A percentile compares a stretch with the other conserved stretches of the same genome.
Evolutionary conservation across 2,797 vertebrate species (phyloP).

Genomic region (Channa striata): DNA sequence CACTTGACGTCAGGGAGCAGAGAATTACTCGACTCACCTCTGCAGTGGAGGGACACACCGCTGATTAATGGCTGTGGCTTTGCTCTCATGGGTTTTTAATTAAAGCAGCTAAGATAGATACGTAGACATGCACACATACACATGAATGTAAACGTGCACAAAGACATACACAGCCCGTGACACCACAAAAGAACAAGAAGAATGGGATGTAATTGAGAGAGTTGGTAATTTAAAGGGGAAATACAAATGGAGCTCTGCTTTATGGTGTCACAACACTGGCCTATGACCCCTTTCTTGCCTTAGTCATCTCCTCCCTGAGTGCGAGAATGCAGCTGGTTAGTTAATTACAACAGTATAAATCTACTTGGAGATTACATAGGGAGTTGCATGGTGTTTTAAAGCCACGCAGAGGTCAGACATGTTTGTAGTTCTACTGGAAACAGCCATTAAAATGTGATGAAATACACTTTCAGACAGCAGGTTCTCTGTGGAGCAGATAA

Average conservation of each 20-base stretch:
- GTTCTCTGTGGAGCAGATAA: too few relatives aligned
- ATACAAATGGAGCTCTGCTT: slow-evolving; percentile 54
- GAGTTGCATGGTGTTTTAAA: slow-evolving; percentile 1
- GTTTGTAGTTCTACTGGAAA: not conserved
- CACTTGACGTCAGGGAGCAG: slow-evolving; percentile 33
- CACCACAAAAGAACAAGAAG: slow-evolving; percentile 37
- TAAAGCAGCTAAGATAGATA: slow-evolving; percentile 51
- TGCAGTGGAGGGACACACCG: slow-evolving; percentile 10
- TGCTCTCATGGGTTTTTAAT: slow-evolving; percentile 70
- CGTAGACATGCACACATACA: slow-evolving; percentile 19
- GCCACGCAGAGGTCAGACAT: slow-evolving; percentile 10
- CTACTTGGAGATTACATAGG: not conserved
- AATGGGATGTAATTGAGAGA: slow-evolving; percentile 58
- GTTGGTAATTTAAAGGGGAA: slow-evolving; percentile 47
- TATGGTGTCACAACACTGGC: slow-evolving; percentile 47
- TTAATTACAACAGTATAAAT: slow-evolving; percentile 60
- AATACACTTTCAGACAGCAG: not conserved
- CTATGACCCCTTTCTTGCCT: slow-evolving; percentile 40
- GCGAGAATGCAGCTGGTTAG: slow-evolving; percentile 37
- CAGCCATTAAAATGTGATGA: not conserved
- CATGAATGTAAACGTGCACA: slow-evolving; percentile 8
- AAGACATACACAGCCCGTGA: slow-evolving; percentile 13
- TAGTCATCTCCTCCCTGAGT: slow-evolving; percentile 36
- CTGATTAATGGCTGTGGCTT: slow-evolving; percentile 66
- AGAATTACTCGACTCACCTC: slow-evolving; percentile 34